Conservation (phyloP, 2,888 invertebrate species). For the Eucera pruinosa region DNA sequence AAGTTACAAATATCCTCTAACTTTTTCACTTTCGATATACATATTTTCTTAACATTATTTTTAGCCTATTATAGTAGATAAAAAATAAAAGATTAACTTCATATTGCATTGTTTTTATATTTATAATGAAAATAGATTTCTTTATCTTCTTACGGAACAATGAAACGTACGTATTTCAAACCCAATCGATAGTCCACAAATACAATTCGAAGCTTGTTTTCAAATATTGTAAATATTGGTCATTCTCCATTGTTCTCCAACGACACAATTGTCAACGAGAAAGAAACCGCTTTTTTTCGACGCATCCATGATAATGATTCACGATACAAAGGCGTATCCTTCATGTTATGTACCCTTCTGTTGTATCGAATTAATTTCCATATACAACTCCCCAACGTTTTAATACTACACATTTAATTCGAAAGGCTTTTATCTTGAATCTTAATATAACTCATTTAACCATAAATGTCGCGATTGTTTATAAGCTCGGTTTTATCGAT, state of each 20-base stretch:
- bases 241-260: constrained; percentile 44
- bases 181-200: constrained; percentile 28
- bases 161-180: not conserved
- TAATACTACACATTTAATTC: not conserved
- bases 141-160: not conserved
- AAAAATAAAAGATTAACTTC: not conserved
- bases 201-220: constrained; percentile 26
- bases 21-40: too few species aligned
- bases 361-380: constrained; percentile 23
- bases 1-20: too few species aligned
- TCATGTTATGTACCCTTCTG: constrained; percentile 13
- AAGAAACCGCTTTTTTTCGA: constrained; percentile 54
- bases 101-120: not conserved
- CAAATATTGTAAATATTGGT: constrained; percentile 22
- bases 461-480: too few species aligned
- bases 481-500: constrained; percentile 10
- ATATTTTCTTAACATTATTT: too few species aligned
- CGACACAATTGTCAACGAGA: constrained; percentile 43
- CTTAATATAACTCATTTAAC: too few species aligned
- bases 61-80: too few species aligned
- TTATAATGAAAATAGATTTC: not conserved
- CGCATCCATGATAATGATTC: constrained; percentile 56
- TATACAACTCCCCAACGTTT: not conserved
- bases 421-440: constrained; percentile 1
- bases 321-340: constrained; percentile 62